Conservation (phyloP, 2,888 invertebrate species). For the Nomada fucata region DNA sequence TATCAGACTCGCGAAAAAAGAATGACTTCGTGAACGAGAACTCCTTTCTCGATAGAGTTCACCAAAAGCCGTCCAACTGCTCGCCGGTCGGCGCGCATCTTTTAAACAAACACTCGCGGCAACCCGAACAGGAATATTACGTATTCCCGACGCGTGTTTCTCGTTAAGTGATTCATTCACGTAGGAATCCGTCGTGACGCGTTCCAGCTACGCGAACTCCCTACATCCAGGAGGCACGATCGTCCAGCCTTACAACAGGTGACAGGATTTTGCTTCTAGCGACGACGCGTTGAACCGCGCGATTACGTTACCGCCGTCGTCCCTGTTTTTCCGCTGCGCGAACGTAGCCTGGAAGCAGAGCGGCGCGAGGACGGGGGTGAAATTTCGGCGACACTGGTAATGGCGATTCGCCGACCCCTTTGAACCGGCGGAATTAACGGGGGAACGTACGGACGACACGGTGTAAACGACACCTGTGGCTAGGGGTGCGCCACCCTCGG, state of each 20-base stretch:
- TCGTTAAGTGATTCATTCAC: constrained; percentile 78
- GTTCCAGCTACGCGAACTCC: constrained; percentile 50
- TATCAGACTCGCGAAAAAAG: too few species aligned
- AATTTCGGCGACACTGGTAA: background rate
- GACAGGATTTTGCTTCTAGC: constrained; percentile 28
- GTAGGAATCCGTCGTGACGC: constrained; percentile 69
- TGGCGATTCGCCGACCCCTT: constrained; percentile 18
- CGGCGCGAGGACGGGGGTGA: background rate
- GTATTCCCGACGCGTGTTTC: constrained; percentile 72
- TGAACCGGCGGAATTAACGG: constrained; percentile 13
- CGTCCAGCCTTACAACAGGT: constrained; percentile 34
- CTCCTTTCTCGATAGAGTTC: background rate
- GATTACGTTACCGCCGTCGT: constrained; percentile 36
- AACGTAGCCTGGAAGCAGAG: constrained; percentile 16
- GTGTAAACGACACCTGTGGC: constrained; percentile 42
- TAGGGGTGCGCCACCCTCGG: background rate
- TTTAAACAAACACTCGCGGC: background rate
- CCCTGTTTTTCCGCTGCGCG: constrained; percentile 43
- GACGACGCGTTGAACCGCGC: constrained; percentile 45
- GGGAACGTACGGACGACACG: constrained; percentile 13
- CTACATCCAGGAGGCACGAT: constrained; percentile 23
- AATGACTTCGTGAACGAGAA: too few species aligned
- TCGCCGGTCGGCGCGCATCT: constrained; percentile 14
- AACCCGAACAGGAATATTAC: constrained; percentile 61
- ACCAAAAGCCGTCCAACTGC: too few species aligned